Evolutionary conservation across 2,113 vertebrate genomes (phyloP), one percentile per base, ranked within the genome.

Genomic region (Felis catus): DNA sequence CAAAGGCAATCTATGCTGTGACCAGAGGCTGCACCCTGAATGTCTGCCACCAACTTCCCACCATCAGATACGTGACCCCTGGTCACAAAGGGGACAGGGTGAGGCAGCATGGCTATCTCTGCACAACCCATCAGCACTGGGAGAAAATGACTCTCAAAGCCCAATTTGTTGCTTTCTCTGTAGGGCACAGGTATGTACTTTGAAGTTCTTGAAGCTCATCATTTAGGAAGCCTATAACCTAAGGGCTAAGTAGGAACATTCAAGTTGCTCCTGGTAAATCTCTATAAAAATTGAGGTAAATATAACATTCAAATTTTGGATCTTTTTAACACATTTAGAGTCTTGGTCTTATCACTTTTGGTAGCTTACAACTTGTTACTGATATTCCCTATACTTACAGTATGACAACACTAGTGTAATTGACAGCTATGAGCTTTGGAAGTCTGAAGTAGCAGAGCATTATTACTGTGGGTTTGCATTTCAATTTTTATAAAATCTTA

Each of bases 401-500:
- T 39, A 10, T 94, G 21, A 11, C 41, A 65, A 79, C 10, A 61
- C 3, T 36, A 76, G 84, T 16, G 25, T 53, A 63, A 63, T 7
- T 68, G 68, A n/a, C n/a, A 93, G 61, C 29, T 2, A 31, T 71
- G 39, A 73, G 39, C 39, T 10, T 27, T 21, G 45, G 85, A 65
- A 91, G 7, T 66, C 63, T 91, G 29, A 87, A 76, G 78, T 70
- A 51, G 27, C 27, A 45, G 16, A 68, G 31, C 39, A 74, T 48
- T 65, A 51, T 73, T 61, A 51, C 55, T 33, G 21, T 36, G n/a
- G 61, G 68, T 61, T 93, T 2, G 15, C 8, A 63, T 45, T 89
- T 96, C 70, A 71, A 53, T 78, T 81, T 93, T 95, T 92, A 71
- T 36, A 81, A 86, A 90, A 70, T 45, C 29, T 94, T 87, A 51